phyloP scores from a whole-genome alignment of 2,113 vertebrate genomes.

The Amia ocellicauda region DNA sequence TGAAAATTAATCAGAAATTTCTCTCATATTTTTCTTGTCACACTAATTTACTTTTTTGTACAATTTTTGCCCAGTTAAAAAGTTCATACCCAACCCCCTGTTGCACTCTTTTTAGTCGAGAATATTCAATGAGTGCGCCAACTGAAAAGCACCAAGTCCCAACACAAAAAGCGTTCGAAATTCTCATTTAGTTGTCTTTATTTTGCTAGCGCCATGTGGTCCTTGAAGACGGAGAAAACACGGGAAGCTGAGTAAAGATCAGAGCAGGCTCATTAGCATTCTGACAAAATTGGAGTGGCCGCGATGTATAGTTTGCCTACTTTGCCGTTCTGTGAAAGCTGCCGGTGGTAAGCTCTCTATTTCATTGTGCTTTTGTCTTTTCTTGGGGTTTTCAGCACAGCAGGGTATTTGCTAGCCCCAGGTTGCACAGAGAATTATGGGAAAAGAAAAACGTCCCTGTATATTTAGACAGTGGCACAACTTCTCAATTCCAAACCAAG shows the following conservation, averaged over 20 bases:
- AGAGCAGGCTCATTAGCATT: constrained; percentile 98
- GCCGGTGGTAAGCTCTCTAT: constrained; percentile 78
- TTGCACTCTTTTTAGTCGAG: constrained; percentile 79
- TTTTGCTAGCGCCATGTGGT: constrained; percentile 98
- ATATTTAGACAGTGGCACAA: constrained; percentile 67
- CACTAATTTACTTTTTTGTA: constrained; percentile 81
- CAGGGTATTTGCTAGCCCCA: constrained; percentile 77
- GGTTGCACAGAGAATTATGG: constrained; percentile 87
- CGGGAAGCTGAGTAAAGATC: constrained; percentile 97
- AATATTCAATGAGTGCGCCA: constrained; percentile 85
- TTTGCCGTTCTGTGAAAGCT: constrained; percentile 78
- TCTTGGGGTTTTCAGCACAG: constrained; percentile 74
- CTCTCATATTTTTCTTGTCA: constrained; percentile 82
- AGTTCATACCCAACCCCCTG: constrained; percentile 85
- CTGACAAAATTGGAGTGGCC: constrained; percentile 90
- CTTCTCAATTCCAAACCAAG: neutral
- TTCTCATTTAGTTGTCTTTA: constrained; percentile 99
- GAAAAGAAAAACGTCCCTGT: constrained; percentile 63
- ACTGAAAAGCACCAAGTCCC: constrained; percentile 89
- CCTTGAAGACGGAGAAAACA: constrained; percentile 99
- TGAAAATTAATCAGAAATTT: constrained; percentile 85
- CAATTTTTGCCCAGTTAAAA: constrained; percentile 74
- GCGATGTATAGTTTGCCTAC: constrained; percentile 84
- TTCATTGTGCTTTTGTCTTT: constrained; percentile 93
- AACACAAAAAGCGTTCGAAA: constrained; percentile 93